Evolutionary conservation across 2,888 invertebrate species (phyloP).

Genomic region (Cyaniris semiargus): DNA sequence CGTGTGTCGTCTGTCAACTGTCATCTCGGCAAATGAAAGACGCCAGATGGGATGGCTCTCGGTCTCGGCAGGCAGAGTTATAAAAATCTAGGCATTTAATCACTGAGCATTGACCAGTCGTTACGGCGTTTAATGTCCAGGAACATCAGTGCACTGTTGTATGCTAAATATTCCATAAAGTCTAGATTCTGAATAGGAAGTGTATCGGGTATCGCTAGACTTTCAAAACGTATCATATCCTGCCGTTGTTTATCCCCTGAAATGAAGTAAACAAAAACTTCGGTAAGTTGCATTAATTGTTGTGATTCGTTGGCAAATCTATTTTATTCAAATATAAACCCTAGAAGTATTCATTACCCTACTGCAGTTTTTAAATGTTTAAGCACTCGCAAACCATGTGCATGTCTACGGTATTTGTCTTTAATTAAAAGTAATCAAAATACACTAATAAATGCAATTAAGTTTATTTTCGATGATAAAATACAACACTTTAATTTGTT

Average conservation of each 20-base stretch:
- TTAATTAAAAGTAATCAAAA: background rate
- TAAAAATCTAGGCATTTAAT: background rate
- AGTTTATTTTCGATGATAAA: background rate
- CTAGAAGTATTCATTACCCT: background rate
- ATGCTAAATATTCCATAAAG: background rate
- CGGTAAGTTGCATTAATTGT: constrained; percentile 19
- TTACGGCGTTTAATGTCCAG: background rate
- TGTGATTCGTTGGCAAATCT: background rate
- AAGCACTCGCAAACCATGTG: background rate
- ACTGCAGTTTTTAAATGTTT: background rate
- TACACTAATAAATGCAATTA: too few species aligned
- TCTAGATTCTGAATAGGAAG: background rate
- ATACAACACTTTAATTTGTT: background rate
- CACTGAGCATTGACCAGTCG: background rate
- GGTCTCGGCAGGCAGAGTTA: background rate
- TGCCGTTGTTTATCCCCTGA: constrained; percentile 13
- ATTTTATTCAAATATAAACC: background rate
- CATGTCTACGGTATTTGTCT: background rate
- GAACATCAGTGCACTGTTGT: background rate
- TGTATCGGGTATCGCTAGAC: background rate
- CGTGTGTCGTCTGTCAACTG: too few species aligned
- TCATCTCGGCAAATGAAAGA: background rate
- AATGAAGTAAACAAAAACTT: constrained; percentile 24
- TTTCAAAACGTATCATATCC: background rate
- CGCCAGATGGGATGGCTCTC: background rate